Base-by-base conservation (phyloP, 2,113 vertebrate genomes). In the Cygnus buccinator region DNA sequence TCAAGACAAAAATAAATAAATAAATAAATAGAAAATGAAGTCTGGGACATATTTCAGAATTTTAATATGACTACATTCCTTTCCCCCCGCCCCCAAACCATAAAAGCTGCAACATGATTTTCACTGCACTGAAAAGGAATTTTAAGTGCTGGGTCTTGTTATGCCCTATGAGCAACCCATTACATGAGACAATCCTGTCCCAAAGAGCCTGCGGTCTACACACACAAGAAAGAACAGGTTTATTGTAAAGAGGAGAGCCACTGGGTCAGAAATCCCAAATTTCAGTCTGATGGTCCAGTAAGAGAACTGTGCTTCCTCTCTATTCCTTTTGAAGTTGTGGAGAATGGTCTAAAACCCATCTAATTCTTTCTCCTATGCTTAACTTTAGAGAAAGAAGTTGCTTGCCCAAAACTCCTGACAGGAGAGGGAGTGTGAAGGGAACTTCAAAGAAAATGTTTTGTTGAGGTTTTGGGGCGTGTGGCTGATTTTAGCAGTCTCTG, bases 1-100 rank as follows among this genome's bases (percentile, higher is more conserved):
- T 89, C 37, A 96, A 97, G 22, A 98, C 21, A 94, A 62, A 46
- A 52, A 4, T 39, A 21, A 48, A 46, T 46, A 48, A 48, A 10
- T 48, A 22, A 48, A 48, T 46, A 43, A 33, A 21, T 1, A 29
- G 11, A 33, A 62, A 78, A 84, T 89, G 2, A 87, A 31, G 7
- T 43, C 7, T 35, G 57, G 21, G 17, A 66, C 4, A 2, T 43
- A 15, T 46, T 62, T 39, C 39, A 6, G 25, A 43, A n/a, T 41
- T 89, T 76, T 15, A 55, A 2, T 33, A 65, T 48, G 25, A 54
- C 3, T 37, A 17, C 1, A 35, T 2, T 63, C 31, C 17, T 44
- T 66, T 23, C 26, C 57, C 20, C 46, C 20, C 20, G 11, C 11
- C 23, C 3, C 4, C 3, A 6, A 70, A 33, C 3, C 4, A 57